Evolutionary conservation across 2,797 vertebrate genomes (phyloP).

Genomic region (Vireo griseus): DNA sequence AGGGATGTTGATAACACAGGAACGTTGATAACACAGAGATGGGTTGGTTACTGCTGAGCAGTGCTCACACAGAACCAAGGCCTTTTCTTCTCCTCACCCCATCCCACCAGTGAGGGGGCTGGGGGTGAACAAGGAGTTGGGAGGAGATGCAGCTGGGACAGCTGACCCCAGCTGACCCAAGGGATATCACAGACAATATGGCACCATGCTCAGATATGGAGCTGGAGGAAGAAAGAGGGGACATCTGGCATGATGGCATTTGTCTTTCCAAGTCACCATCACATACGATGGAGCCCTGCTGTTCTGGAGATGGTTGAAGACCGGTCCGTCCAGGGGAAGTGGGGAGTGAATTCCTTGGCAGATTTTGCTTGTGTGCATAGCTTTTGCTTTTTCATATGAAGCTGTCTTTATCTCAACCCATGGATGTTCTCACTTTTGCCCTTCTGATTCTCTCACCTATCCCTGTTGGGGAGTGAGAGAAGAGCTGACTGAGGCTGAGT

Average conservation of each 20-base stretch:
- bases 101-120: fast-evolving
- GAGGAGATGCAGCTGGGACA: neutral
- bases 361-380: neutral
- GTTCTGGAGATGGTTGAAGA: neutral
- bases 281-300: neutral
- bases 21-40: neutral
- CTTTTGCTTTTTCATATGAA: neutral
- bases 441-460: neutral
- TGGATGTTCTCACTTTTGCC: neutral
- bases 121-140: fast-evolving
- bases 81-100: neutral
- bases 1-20: neutral
- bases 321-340: neutral
- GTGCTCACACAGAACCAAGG: neutral
- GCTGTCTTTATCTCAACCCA: neutral
- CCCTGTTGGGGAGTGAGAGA: fast-evolving
- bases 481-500: neutral
- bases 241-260: neutral
- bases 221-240: neutral
- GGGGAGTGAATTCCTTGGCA: neutral
- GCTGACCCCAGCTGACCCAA: neutral
- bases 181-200: neutral
- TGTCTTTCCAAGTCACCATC: neutral
- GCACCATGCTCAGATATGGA: neutral
- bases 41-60: neutral